Evolutionary conservation across 92 coral and sea anemone genomes (phyloP).

Genomic region (Meandrina meandrites): DNA sequence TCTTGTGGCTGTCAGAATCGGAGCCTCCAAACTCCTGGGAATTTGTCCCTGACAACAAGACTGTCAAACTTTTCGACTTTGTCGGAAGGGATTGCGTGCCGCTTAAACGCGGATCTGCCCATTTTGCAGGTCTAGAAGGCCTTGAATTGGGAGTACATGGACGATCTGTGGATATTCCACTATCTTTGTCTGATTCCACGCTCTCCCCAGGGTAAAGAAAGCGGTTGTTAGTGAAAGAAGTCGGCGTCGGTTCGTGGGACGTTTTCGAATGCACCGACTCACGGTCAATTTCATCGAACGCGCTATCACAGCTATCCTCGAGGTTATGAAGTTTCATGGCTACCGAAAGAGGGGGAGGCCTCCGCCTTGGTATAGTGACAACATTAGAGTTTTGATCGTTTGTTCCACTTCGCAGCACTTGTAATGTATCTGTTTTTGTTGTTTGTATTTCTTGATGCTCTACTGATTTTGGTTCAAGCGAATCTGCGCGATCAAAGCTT

Average conservation of each 20-base stretch:
- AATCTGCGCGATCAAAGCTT: conserved; percentile 32
- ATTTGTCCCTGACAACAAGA: conserved; percentile 35
- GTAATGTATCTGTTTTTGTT: conserved; percentile 41
- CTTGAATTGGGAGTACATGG: conserved; percentile 61
- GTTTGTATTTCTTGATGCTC: conserved; percentile 51
- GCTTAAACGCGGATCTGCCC: conserved; percentile 30
- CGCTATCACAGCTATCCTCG: conserved; percentile 88
- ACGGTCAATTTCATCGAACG: conserved; percentile 78
- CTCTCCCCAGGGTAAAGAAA: conserved; percentile 87
- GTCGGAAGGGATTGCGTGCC: conserved; percentile 7
- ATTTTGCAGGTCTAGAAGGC: conserved; percentile 48
- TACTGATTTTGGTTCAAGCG: conserved; percentile 30
- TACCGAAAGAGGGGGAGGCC: conserved; percentile 78
- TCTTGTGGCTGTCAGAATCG: conserved; percentile 16
- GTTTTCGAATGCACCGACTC: conserved; percentile 51
- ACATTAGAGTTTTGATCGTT: conserved; percentile 26
- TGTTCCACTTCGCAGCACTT: conserved; percentile 44
- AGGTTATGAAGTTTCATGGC: conserved; percentile 78
- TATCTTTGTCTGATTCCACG: conserved; percentile 87
- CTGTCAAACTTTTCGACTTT: conserved; percentile 73
- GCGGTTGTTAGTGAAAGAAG: conserved; percentile 12
- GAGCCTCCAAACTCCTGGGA: conserved; percentile 24
- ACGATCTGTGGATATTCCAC: conserved; percentile 86
- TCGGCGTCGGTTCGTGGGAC: conserved; percentile 67
- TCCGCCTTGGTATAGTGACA: conserved; percentile 38